Evolutionary conservation across 2,113 vertebrate species (phyloP), one percentile per base, ranked within the genome.

Genomic region (Pachypanchax playfairii): DNA sequence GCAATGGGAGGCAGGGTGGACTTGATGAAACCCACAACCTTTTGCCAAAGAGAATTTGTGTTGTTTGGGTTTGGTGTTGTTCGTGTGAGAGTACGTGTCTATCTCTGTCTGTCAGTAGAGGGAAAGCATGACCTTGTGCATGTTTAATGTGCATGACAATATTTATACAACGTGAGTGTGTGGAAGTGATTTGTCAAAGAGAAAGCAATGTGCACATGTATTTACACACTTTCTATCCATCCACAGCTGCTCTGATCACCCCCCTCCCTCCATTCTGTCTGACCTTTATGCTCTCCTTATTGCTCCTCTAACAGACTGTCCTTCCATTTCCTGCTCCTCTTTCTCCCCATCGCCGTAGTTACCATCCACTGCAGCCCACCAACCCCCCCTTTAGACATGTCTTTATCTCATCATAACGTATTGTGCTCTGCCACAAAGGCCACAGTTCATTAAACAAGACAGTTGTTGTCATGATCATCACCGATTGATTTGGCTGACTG

Each of bases 381-480:
- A 14, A 26, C 87, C 84, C 6, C 24, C 52, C 70, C 80, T 90
- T 89, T 90, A n/a, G n/a, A 89, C 85, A 57, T 52, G 90, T 90
- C 92, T 93, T 91, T 56, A 89, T 91, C 93, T 93, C 93, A 94
- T 97, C 92, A 93, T 64, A 62, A 66, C 39, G 63, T 61, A 87
- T 97, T 96, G 95, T 96, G 93, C 94, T 91, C 91, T 84, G 91
- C 88, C 93, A 93, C 92, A 94, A 92, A 85, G 22, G 92, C 84
- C 87, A 84, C 92, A 92, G 92, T 73, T 93, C 89, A 92, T 91
- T 87, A 84, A 82, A 77, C 70, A 75, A 82, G 85, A 80, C 65
- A 47, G 57, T 85, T 67, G 60, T 80, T 75, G 83, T 76, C 74
- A 80, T 76, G 73, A 89, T 79, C 71, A 83, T 82, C 68, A 65